Percentiles rank a stretch among this genome's conserved stretches.
These are phyloP conservation scores for Regulus satrapa DNA, from an alignment of 2,113 vertebrate species.

Conservation along the genomic window DNA sequence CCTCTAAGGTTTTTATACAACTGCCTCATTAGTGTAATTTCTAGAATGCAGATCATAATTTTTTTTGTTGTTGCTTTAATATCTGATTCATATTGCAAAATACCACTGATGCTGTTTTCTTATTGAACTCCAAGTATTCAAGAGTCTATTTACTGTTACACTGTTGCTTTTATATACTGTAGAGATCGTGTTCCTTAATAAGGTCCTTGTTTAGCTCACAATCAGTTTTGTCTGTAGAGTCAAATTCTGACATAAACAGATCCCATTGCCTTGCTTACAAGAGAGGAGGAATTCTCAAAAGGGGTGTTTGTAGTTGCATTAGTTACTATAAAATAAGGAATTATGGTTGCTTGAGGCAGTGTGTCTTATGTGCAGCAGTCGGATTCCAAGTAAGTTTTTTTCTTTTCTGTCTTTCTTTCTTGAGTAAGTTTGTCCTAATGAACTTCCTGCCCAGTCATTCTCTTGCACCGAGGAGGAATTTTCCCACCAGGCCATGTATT, in stretches of 20 bases:
- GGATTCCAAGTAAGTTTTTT: neutral
- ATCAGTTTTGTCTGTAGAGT: neutral
- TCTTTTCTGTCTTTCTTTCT: neutral
- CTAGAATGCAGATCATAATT: neutral
- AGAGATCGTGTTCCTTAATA: neutral
- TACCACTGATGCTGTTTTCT: neutral
- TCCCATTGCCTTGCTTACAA: neutral
- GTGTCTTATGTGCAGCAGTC: neutral
- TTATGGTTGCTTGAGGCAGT: neutral
- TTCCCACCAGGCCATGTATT: neutral
- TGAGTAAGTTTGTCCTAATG: slow-evolving; percentile 13
- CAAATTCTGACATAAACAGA: neutral
- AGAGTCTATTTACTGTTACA: neutral
- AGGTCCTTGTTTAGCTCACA: slow-evolving; percentile 13
- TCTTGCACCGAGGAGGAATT: neutral
- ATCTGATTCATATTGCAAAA: neutral
- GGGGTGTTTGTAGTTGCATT: neutral
- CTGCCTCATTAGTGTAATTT: neutral
- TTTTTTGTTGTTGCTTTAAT: neutral
- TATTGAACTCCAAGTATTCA: neutral
- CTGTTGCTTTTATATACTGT: slow-evolving; percentile 7
- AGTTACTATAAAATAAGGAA: neutral
- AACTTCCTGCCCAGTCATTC: slow-evolving; percentile 4
- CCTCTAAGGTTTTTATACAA: neutral
- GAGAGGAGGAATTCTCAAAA: neutral